Conservation (phyloP, 2,797 vertebrate species). For the Chloroceryle inda region DNA sequence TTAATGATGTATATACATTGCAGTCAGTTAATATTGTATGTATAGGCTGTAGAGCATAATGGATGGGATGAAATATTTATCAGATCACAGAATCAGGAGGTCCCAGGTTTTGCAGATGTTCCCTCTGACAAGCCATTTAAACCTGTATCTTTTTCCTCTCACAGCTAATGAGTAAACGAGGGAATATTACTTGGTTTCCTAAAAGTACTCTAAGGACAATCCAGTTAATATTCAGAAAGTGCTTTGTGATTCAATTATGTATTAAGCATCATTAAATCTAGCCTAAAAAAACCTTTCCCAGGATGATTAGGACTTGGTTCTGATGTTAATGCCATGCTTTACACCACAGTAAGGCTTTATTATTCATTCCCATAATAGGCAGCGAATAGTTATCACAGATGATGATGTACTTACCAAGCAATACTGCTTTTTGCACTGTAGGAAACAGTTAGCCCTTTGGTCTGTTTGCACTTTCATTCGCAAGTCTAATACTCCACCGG, state of each 20-base stretch:
- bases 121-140: slow-evolving; percentile 37
- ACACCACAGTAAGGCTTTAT: slow-evolving; percentile 25
- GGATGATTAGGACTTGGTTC: slow-evolving; percentile 39
- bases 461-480: slow-evolving; percentile 70
- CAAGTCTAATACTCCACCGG: slow-evolving; percentile 81
- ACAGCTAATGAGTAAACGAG: slow-evolving; percentile 29
- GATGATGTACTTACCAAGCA: slow-evolving; percentile 73
- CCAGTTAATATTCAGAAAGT: slow-evolving; percentile 64
- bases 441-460: slow-evolving; percentile 64
- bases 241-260: slow-evolving; percentile 63
- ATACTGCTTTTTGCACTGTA: slow-evolving; percentile 72
- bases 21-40: slow-evolving; percentile 13
- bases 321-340: slow-evolving; percentile 34
- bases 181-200: slow-evolving; percentile 54
- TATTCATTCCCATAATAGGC: neutral
- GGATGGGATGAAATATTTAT: slow-evolving; percentile 45
- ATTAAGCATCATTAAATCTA: slow-evolving; percentile 60
- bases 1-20: slow-evolving; percentile 3
- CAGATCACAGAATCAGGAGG: neutral
- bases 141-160: slow-evolving; percentile 38
- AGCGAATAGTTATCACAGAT: neutral
- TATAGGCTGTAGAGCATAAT: slow-evolving; percentile 7
- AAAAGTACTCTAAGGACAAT: slow-evolving; percentile 64
- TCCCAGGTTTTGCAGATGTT: slow-evolving; percentile 39
- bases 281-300: slow-evolving; percentile 48